phyloP scores from a whole-genome alignment of 1,140 invertebrate species.

The Heliothis virescens region DNA sequence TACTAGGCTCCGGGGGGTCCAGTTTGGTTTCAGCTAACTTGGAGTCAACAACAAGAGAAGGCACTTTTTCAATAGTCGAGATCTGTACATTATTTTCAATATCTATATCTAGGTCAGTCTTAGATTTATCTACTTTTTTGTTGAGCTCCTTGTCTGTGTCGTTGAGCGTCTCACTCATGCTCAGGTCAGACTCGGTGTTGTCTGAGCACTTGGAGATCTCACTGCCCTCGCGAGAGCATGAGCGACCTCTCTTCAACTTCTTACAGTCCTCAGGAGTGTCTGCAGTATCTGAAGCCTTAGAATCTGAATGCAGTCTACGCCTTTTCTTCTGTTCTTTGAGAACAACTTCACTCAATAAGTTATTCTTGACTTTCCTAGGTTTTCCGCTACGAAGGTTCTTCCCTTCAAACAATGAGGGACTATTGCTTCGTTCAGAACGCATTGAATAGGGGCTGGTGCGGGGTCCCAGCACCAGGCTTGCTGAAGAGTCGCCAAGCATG shows the following conservation, averaged over 20 bases:
- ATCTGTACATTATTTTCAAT: constrained; percentile 85
- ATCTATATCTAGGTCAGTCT: constrained; percentile 84
- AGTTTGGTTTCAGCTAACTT: constrained; percentile 76
- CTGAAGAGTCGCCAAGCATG: constrained; percentile 76
- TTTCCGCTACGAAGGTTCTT: constrained; percentile 89
- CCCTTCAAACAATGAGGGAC: constrained; percentile 77
- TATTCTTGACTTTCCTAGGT: constrained; percentile 86
- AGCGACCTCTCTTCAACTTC: constrained; percentile 86
- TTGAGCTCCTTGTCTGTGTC: constrained; percentile 84
- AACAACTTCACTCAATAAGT: constrained; percentile 84
- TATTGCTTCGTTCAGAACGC: constrained; percentile 86
- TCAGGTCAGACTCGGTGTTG: constrained; percentile 88
- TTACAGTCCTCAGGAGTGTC: constrained; percentile 83
- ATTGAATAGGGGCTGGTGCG: constrained; percentile 86
- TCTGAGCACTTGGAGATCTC: constrained; percentile 87
- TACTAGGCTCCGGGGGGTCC: constrained; percentile 75
- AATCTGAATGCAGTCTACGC: constrained; percentile 81
- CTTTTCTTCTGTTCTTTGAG: constrained; percentile 84
- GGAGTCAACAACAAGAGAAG: constrained; percentile 79
- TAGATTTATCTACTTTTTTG: constrained; percentile 84
- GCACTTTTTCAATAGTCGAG: constrained; percentile 84
- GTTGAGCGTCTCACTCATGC: constrained; percentile 86
- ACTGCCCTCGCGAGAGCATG: constrained; percentile 86
- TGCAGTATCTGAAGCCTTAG: constrained; percentile 69
- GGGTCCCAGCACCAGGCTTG: constrained; percentile 73